Evolutionary conservation across 1,140 invertebrate genomes (phyloP), one percentile per base, ranked within the genome.

Genomic region (Pseudomyrmex concolor): DNA sequence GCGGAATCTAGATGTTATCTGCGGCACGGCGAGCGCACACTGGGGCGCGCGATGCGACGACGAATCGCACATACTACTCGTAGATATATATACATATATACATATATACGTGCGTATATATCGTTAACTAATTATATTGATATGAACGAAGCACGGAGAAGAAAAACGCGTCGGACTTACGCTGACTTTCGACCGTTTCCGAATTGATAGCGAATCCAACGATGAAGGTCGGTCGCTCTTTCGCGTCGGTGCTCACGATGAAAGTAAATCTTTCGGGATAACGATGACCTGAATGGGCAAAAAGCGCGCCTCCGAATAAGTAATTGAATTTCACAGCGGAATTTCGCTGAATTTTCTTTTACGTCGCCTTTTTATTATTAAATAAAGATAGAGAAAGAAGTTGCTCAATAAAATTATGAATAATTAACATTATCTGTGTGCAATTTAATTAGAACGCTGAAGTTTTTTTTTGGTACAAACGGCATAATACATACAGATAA

Each of bases 51-150:
- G 55, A 66, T 19, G 50, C 51, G 17, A 19, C 15, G 66, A 34
- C 64, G 15, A 55, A 34, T 34, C 74, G 34, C 51, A 60, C 43
- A 7, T 34, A 34, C 34, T 7, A 68, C 54, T 50, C 25, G 19
- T 34, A 34, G 50, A 81, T 45, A 45, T 50, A 17, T 43, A 22
- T 77, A 63, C 74, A 48, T 64, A 76, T 83, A 71, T 87, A 88
- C 83, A 34, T 5, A 34, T 34, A 7, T 34, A 34, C 50, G 22
- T 77, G 59, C 81, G 62, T 70, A 77, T 83, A 71, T 86, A 88
- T 84, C 86, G 90, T 89, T 90, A 86, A 84, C 90, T 91, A 91
- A 91, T 91, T 90, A 90, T 91, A 86, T 87, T 84, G 67, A 70
- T 34, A 34, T 34, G 34, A 51, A 8, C 10, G 34, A 9, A 67